Percentiles rank a stretch among this genome's conserved stretches.
These are phyloP conservation scores for Drosophila multiciliata DNA, from an alignment of 2,888 invertebrate species.

Conservation along the genomic window DNA sequence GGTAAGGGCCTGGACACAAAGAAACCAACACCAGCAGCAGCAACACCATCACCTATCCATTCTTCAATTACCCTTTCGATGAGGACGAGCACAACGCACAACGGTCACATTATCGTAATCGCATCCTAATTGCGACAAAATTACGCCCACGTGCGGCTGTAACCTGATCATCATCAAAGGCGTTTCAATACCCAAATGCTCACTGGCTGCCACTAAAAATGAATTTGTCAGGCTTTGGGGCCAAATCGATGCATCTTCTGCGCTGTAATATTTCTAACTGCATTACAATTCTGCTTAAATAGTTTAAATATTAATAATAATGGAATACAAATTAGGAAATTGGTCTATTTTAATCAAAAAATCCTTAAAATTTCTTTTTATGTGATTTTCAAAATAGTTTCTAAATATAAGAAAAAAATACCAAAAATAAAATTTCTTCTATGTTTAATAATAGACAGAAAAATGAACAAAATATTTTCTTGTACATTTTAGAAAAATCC, in stretches of 20 bases:
- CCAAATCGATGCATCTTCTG: slow-evolving; percentile 21
- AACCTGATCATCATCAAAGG: slow-evolving; percentile 84
- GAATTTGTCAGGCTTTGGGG: background rate
- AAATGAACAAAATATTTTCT: background rate
- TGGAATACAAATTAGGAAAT: background rate
- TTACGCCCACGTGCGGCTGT: slow-evolving; percentile 85
- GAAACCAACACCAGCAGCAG: slow-evolving; percentile 20
- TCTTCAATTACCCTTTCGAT: slow-evolving; percentile 84
- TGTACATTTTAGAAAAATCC: background rate
- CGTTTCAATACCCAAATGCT: slow-evolving; percentile 14
- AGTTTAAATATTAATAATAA: background rate
- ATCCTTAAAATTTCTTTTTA: background rate
- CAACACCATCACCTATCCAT: slow-evolving; percentile 59
- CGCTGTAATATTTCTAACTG: background rate
- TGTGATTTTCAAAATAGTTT: background rate
- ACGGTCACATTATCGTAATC: slow-evolving; percentile 82
- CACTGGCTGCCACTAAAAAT: slow-evolving; percentile 1
- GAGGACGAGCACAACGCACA: slow-evolving; percentile 34
- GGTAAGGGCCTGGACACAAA: slow-evolving; percentile 38
- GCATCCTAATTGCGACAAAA: slow-evolving; percentile 85
- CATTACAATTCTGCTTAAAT: background rate
- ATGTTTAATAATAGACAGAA: background rate
- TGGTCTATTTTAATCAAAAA: background rate
- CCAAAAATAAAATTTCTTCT: background rate
- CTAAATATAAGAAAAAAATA: accelerated